These are phyloP conservation scores for Chymomyza procnemis DNA, from an alignment of 2,888 invertebrate genomes.

Conservation along the genomic window DNA sequence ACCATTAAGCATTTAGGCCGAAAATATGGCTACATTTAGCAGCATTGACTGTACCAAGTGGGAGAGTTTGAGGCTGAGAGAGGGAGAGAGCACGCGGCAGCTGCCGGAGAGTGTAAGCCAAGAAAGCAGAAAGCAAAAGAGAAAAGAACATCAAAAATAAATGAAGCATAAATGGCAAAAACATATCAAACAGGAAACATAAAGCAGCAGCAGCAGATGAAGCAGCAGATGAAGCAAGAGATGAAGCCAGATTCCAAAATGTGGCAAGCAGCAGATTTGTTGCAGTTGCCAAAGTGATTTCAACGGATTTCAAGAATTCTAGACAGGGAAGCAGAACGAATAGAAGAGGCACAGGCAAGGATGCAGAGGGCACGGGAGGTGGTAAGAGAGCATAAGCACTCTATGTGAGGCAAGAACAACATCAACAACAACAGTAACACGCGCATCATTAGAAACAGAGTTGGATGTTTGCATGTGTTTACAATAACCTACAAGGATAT, in stretches of 20 bases:
- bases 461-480: background rate
- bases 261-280: background rate
- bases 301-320: background rate
- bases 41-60: background rate
- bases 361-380: background rate
- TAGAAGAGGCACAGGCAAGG: too few relatives aligned
- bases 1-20: slow-evolving; percentile 39
- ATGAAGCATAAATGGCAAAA: slow-evolving; percentile 69
- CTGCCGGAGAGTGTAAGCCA: background rate
- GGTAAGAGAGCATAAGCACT: slow-evolving; percentile 5
- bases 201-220: slow-evolving; percentile 6
- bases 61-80: too few relatives aligned
- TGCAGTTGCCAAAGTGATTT: background rate
- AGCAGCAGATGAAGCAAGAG: background rate
- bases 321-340: background rate
- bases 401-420: background rate
- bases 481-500: background rate
- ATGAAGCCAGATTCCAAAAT: background rate
- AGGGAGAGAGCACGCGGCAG: too few relatives aligned
- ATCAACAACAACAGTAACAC: background rate
- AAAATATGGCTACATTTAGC: background rate
- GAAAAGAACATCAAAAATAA: slow-evolving; percentile 58
- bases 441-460: background rate
- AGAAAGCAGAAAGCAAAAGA: slow-evolving; percentile 6
- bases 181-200: slow-evolving; percentile 16